Base-by-base conservation (phyloP, 2,888 invertebrate genomes). In the Leucophora obtusa region DNA sequence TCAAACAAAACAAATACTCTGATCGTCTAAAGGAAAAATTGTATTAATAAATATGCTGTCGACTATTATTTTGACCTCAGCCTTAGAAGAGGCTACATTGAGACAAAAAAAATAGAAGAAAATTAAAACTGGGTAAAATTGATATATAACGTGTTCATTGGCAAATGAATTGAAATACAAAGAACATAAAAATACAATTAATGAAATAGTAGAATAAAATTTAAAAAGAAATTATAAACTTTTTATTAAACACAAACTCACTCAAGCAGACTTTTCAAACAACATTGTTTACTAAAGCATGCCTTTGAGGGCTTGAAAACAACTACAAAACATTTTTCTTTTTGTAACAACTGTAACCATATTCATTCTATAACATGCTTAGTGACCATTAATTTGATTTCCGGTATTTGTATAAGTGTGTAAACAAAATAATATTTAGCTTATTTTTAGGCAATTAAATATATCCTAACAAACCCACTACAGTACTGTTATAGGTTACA, bases 71-170 rank as follows among this genome's bases (percentile, higher is more conserved):
- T 35, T 35, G 35, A 35, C 8, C 35, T 35, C 21, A 15, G 33
- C 15, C n/a, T 6, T 33, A 15, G 14, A 10, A 24, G 60, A 21
- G 60, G n/a, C 18, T 10, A 28, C 2, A 38, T n/a, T n/a, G 66
- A 7, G 14, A 38, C 9, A 11, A 43, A 21, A 21, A 21, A 21
- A 66, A 11, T 14, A 43, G 14, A 43, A 43, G 14, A 14, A 14
- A 43, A 43, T 11, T 1, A 43, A 43, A 21, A 5, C 66, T 54
- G 54, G 53, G 66, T 54, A 54, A 54, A 38, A 66, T 66, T 66
- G 66, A 66, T 54, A 66, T 21, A 21, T 54, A 66, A 66, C 54
- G 66, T 66, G 35, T 66, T 43, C 54, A 66, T 11, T 54, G 66
- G 21, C 53, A 65, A 18, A 54, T 38, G 66, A 54, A 38, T 43